Evolutionary conservation across 2,797 vertebrate species (phyloP).

Genomic region (Jordanella pulchra): DNA sequence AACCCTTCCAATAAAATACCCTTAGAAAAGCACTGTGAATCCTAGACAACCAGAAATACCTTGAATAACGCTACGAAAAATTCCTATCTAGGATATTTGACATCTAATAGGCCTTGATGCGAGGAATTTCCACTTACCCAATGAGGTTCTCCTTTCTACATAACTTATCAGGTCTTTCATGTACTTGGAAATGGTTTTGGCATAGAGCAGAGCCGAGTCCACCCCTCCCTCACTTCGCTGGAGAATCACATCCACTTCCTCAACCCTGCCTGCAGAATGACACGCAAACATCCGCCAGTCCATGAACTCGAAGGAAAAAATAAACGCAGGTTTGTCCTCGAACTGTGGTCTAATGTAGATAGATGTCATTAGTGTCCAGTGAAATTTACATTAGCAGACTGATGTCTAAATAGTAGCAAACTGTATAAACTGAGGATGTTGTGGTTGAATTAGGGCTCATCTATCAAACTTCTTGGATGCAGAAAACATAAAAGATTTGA

Average conservation of each 20-base stretch:
- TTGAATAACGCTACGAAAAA: background rate
- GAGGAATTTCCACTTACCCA: constrained; percentile 81
- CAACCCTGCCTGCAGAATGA: constrained; percentile 61
- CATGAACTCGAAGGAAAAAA: background rate
- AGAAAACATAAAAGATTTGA: background rate
- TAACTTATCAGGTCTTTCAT: constrained; percentile 93
- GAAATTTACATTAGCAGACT: constrained; percentile 4
- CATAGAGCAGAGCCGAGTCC: constrained; percentile 87
- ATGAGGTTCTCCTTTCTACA: constrained; percentile 86
- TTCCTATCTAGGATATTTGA: background rate
- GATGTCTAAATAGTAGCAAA: background rate
- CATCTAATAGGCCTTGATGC: no score
- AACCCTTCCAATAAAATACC: background rate
- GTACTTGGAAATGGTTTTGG: constrained; percentile 94
- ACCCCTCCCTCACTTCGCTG: constrained; percentile 93
- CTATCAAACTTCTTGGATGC: background rate
- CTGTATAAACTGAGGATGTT: background rate
- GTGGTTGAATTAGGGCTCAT: background rate
- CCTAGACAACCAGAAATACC: background rate
- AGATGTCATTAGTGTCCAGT: background rate
- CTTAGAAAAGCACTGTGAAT: background rate
- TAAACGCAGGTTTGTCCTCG: background rate
- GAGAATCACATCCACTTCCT: constrained; percentile 90
- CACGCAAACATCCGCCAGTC: constrained; percentile 26
- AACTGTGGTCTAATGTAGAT: background rate